Percentiles rank a stretch among this genome's conserved stretches.
Evolutionary conservation across 2,888 invertebrate genomes (phyloP).

Genomic region (Amblyteles armatorius): DNA sequence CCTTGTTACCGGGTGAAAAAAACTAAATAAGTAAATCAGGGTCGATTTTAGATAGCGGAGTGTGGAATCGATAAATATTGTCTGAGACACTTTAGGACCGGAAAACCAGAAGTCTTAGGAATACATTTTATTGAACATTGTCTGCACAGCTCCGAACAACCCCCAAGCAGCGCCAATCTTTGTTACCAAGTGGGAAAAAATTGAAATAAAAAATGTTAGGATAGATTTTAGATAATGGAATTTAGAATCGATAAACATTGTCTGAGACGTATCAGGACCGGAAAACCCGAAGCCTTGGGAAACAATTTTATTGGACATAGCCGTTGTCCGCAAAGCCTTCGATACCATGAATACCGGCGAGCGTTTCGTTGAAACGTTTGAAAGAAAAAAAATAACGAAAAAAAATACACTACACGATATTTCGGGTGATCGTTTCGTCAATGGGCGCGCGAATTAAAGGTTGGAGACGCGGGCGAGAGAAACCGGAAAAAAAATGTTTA

Average conservation of each 20-base stretch:
- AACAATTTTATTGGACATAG: neutral
- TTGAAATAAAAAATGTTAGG: too few relatives aligned
- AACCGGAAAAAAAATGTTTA: conserved; percentile 46
- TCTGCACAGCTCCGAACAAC: too few relatives aligned
- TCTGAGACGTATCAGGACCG: neutral
- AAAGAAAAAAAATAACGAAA: neutral
- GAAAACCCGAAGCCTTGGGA: neutral
- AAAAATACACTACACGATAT: conserved; percentile 1
- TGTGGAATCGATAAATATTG: neutral
- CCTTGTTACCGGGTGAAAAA: too few relatives aligned
- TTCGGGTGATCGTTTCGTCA: conserved; percentile 16
- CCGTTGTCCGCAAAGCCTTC: neutral
- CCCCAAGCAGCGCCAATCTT: neutral
- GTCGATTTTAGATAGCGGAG: neutral
- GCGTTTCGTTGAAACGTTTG: conserved; percentile 36
- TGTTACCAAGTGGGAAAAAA: neutral
- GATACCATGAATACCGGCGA: conserved; percentile 69
- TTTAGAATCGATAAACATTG: neutral
- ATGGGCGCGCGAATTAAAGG: conserved; percentile 63
- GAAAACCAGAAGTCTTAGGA: neutral
- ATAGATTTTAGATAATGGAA: neutral
- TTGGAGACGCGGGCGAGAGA: conserved; percentile 64
- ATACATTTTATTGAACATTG: neutral
- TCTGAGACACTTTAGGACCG: neutral
- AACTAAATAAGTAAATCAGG: too few relatives aligned